Evolutionary conservation across 2,888 invertebrate species (phyloP), one percentile per base, ranked within the genome.

Genomic region (Omphaloscelis lunosa): DNA sequence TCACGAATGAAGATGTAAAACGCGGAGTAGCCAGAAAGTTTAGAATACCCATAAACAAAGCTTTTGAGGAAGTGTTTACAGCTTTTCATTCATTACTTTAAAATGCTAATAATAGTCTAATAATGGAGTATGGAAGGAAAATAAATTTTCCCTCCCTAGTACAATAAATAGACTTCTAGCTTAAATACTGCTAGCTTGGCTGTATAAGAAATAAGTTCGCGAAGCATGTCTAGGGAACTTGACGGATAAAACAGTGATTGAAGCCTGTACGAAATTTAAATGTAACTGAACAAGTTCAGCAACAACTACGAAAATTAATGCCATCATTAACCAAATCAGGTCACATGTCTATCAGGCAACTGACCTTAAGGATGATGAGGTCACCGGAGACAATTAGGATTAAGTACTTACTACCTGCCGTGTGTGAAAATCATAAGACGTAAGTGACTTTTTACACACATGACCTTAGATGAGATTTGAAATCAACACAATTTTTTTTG

Each of bases 261-360:
- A 39, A n/a, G 0, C 20, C 15, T n/a, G n/a, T 59, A 56, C 20
- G 23, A 80, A 78, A 80, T 72, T n/a, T 39, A 51, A 17, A 71
- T 29, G 15, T 17, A 45, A 45, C 34, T 27, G 12, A 61, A 61
- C 7, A 53, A 53, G 20, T 62, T 39, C 12, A 79, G 15, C 23
- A n/a, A 34, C 45, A 23, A 51, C 29, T 29, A 51, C 12, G 27
- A 58, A 27, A 51, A 29, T 81, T n/a, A 82, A 67, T 45, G 29
- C 27, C 58, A 56, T 59, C 65, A 75, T 77, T 67, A 83, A 82
- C 27, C n/a, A 61, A 80, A 82, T 84, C 73, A 81, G 83, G 83
- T 80, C 86, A 84, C 80, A 82, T 65, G 79, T 88, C 77, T 67
- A 82, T 83, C 78, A 82, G 71, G 70, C 80, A 89, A 87, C 90